Evolutionary conservation across 1,140 invertebrate species (phyloP), one percentile per base, ranked within the genome.

Genomic region (Dendroctonus valens): DNA sequence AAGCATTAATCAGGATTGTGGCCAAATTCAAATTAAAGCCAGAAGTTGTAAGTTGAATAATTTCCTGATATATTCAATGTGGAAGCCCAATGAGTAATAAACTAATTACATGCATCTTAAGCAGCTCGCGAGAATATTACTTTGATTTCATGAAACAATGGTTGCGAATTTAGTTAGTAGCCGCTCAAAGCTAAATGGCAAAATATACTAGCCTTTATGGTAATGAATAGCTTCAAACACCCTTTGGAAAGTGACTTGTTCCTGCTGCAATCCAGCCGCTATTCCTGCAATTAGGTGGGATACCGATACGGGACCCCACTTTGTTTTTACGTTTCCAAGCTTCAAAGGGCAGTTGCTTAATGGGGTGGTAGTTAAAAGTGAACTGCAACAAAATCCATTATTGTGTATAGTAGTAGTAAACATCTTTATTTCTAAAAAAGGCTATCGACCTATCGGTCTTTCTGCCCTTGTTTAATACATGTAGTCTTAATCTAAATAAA

Each of bases 231-330:
- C 62, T 15, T 69, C 42, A 15, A 72, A 51, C 11, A 76, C 49
- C 14, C 74, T 66, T 50, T 76, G 73, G 42, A 81, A 72, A 41
- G 72, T 70, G 8, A 86, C 81, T 58, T 79, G 78, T 69, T 86
- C 83, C 7, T 79, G 76, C 65, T 87, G 81, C 6, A 87, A 76
- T 9, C 83, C 80, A 0, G 87, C 79, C 3, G 85, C 82, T 41
- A 87, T 77, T 0, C 81, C 84, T 6, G 82, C 76, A 39, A 88
- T 77, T 7, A 88, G 65, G n/a, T 79, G 79, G 5, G 85, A 85
- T 8, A 80, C 77, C 11, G 85, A 77, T 67, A 87, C 75, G 0
- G 83, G 80, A 0, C 85, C 85, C 79, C 83, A 85, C 3, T 78
- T 73, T 4, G 84, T 85, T 69, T 83, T 75, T 7, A 87, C 76